Evolutionary conservation across 2,113 vertebrate species (phyloP), one percentile per base, ranked within the genome.

Genomic region (Epinephelus cyanopodus): DNA sequence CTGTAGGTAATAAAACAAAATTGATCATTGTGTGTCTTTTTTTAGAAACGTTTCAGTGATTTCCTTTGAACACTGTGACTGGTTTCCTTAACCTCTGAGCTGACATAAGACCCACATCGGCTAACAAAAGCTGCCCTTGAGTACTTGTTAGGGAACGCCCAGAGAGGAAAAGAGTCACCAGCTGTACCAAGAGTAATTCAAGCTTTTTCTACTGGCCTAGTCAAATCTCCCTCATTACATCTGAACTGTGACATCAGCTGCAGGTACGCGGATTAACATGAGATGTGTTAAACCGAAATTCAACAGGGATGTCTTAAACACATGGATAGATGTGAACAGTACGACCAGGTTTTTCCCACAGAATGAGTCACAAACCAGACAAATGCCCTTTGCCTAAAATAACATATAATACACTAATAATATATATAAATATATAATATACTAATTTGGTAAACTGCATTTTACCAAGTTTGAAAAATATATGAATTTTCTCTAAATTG

Each of bases 41-140:
- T 63, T 50, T 67, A 53, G 62, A 74, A 52, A 25, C 19, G 25
- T 65, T 47, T 21, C 57, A 15, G 12, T 54, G 48, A 66, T 64
- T 81, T 81, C 52, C 39, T 42, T 17, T 21, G 9, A 64, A 56
- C 42, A 23, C 52, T 7, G 19, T 63, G 64, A 74, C 63, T 18
- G 11, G 2, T 61, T 19, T 13, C 21, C 0, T 21, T 56, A 61
- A 75, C 67, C 66, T 62, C 56, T 68, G 9, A 73, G 58, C 19
- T 39, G 5, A 50, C 58, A 37, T 8, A 53, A 65, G 60, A 39
- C 45, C 69, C 21, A 17, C 66, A 18, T 81, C 71, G 12, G 53
- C 18, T 19, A 57, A 85, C 70, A 62, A 69, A 73, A 73, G 67
- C 64, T 18, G n/a, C 69, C 74, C 67, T 21, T 25, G 42, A 71